Base-by-base conservation (phyloP, 2,888 invertebrate genomes). In the Pyrgus malvae region DNA sequence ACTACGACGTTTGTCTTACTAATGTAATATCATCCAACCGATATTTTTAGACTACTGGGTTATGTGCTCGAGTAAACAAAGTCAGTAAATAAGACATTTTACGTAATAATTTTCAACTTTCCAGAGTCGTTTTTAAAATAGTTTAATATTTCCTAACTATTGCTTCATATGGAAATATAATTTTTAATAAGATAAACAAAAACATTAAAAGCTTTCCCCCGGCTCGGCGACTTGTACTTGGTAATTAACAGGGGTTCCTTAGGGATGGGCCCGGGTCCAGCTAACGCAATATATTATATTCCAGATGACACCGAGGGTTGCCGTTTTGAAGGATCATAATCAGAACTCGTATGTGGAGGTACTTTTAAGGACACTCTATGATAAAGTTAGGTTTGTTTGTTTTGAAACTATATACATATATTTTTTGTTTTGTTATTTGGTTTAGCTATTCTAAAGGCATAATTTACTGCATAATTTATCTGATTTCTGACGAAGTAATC, bases 181-280 rank as follows among this genome's bases (percentile, higher is more conserved):
- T 64, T 63, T 56, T 61, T 2, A 66, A 66, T 67, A 70, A 71
- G 71, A 74, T 74, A 76, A 76, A 76, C 76, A 82, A 69, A n/a
- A 37, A 79, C 71, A 80, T 76, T 79, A 76, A 76, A 83, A 83
- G 83, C 82, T 76, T 70, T 74, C 72, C 75, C 72, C 67, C 65
- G 65, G 65, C 66, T 67, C 69, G 67, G 75, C 68, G 90, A 90
- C 92, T 92, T 92, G 92, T 92, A 90, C 88, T 91, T 91, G 85
- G 79, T 92, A 92, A 92, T 92, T 92, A 92, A 92, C 91, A 82
- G 83, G 69, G 73, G 64, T 80, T 92, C 92, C 91, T 88, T 69
- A 70, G 84, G 88, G 88, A 87, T 69, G 68, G 58, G 69, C 66
- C 67, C 68, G 78, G 84, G 85, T 83, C 85, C 82, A 67, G 75